Conservation (phyloP, 2,888 invertebrate genomes). For the Aethes cnicana region DNA sequence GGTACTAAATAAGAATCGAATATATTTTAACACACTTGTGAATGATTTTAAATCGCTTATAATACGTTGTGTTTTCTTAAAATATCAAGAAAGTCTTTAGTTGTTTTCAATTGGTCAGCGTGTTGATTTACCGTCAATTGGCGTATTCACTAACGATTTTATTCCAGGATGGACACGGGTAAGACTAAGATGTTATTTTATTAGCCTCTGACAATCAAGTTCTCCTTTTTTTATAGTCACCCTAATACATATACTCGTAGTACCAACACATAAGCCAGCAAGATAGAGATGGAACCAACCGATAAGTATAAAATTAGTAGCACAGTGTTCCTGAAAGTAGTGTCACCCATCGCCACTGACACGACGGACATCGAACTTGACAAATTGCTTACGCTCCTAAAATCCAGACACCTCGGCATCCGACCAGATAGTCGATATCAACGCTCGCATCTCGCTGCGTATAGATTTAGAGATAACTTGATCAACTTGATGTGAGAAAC, state of each 20-base stretch:
- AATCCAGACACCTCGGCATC: slow-evolving; percentile 73
- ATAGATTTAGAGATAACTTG: slow-evolving; percentile 74
- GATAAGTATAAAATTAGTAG: slow-evolving; percentile 30
- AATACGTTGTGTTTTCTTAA: too few relatives aligned
- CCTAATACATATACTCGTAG: not conserved
- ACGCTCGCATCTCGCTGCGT: slow-evolving; percentile 65
- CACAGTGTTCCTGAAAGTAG: slow-evolving; percentile 28
- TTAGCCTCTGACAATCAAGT: too few relatives aligned
- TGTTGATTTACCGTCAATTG: too few relatives aligned
- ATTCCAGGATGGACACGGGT: too few relatives aligned
- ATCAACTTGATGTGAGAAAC: slow-evolving; percentile 63
- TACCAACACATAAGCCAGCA: not conserved
- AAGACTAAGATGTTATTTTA: too few relatives aligned
- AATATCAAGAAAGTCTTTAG: too few relatives aligned
- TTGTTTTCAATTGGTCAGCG: too few relatives aligned
- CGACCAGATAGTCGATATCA: slow-evolving; percentile 66
- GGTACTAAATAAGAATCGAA: slow-evolving; percentile 55
- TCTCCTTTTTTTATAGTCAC: not conserved
- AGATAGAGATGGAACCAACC: slow-evolving; percentile 18
- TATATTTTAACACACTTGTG: slow-evolving; percentile 13
- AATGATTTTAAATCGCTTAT: not conserved
- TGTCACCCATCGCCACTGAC: slow-evolving; percentile 60
- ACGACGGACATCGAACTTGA: slow-evolving; percentile 73
- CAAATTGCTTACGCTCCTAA: slow-evolving; percentile 80
- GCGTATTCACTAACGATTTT: too few relatives aligned